phyloP scores from a whole-genome alignment of 2,113 vertebrate species.

The Synodontis membranacea region DNA sequence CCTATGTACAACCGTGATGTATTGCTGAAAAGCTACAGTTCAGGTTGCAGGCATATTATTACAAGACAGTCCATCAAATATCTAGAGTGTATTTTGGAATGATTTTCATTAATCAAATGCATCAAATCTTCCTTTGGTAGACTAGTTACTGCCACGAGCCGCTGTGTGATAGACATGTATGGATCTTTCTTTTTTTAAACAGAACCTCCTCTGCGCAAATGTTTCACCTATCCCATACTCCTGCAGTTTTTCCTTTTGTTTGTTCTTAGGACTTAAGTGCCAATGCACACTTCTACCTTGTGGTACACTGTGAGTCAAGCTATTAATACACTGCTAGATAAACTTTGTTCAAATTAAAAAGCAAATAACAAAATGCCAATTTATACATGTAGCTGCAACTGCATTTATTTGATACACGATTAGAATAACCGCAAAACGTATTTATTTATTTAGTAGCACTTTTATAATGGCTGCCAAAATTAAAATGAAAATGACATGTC shows the following conservation, averaged over 20 bases:
- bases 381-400: background rate
- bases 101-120: background rate
- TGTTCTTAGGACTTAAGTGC: background rate
- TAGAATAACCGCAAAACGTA: background rate
- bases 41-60: background rate
- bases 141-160: background rate
- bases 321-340: background rate
- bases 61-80: background rate
- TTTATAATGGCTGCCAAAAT: background rate
- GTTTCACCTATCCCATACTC: too few species aligned
- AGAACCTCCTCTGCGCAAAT: too few species aligned
- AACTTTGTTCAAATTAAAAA: too few species aligned
- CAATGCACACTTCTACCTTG: background rate
- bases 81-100: background rate
- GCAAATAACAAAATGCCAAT: too few species aligned
- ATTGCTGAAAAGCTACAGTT: background rate
- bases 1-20: background rate
- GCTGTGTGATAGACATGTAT: background rate
- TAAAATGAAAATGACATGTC: background rate
- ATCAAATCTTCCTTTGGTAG: background rate
- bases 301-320: background rate
- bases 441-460: too few species aligned
- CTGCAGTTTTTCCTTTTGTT: too few species aligned
- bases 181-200: too few species aligned
- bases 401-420: background rate